Percentiles rank a stretch among this genome's conserved stretches.
Conservation (phyloP, 1,140 invertebrate species). For the Stratiolaelaps scimitus region DNA sequence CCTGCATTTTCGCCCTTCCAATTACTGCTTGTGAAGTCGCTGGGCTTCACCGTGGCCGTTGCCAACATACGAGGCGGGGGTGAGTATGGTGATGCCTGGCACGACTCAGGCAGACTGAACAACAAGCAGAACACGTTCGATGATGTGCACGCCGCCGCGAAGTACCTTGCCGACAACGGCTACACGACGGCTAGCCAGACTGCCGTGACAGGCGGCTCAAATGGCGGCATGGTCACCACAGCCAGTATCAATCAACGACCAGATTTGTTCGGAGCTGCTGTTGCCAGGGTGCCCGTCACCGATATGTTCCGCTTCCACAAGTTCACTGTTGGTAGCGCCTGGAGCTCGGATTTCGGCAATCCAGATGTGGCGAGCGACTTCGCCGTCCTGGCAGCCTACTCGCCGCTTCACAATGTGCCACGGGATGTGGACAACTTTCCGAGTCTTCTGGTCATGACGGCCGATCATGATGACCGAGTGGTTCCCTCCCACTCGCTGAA, state of each 20-base stretch:
- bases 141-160: conserved; percentile 84
- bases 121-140: conserved; percentile 97
- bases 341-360: conserved; percentile 46
- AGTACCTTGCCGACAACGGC: conserved; percentile 69
- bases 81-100: conserved; percentile 95
- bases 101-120: conserved; percentile 71
- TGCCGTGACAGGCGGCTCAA: conserved; percentile 60
- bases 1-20: conserved; percentile 69
- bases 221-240: conserved; percentile 85
- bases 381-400: conserved; percentile 50
- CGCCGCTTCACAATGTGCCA: conserved; percentile 82
- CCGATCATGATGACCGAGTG: conserved; percentile 95
- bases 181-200: conserved; percentile 60
- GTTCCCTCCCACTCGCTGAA: conserved; percentile 91
- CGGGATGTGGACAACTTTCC: conserved; percentile 60
- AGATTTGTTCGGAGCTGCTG: conserved; percentile 61
- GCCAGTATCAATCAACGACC: conserved; percentile 88
- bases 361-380: conserved; percentile 45
- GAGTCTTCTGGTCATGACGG: conserved; percentile 74
- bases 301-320: conserved; percentile 27
- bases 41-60: conserved; percentile 73
- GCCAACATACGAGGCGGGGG: conserved; percentile 92
- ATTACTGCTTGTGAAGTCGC: conserved; percentile 76
- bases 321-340: conserved; percentile 43
- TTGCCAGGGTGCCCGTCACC: neutral